A percentile compares a stretch with the other conserved stretches of the same genome.
phyloP scores from a whole-genome alignment of 2,888 invertebrate genomes.

The Drosophila kanekoi region DNA sequence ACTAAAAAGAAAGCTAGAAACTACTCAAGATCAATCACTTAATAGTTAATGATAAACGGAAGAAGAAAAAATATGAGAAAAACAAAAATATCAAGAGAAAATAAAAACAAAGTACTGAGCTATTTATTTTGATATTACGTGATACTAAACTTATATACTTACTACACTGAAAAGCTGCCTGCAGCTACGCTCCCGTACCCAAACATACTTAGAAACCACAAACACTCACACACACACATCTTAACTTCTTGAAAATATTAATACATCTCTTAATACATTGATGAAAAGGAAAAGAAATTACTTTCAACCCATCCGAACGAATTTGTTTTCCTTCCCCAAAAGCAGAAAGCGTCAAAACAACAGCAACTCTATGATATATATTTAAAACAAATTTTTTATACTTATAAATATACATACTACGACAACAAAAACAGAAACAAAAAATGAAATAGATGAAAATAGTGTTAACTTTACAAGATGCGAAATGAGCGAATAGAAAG shows the following conservation, averaged over 20 bases:
- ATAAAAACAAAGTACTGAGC: constrained; percentile 70
- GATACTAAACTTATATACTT: constrained; percentile 73
- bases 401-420: constrained; percentile 73
- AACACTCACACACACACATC: constrained; percentile 7
- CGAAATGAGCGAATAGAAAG: constrained; percentile 5
- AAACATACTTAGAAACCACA: constrained; percentile 8
- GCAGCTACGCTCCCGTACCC: constrained; percentile 53
- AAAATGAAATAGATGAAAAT: constrained; percentile 21
- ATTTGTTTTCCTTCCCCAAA: constrained; percentile 63
- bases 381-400: constrained; percentile 76
- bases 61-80: constrained; percentile 1
- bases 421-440: constrained; percentile 26
- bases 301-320: constrained; percentile 55
- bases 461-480: constrained; percentile 64
- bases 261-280: constrained; percentile 15
- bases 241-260: constrained; percentile 8
- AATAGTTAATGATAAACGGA: constrained; percentile 47
- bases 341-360: constrained; percentile 48
- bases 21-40: constrained; percentile 52
- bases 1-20: constrained; percentile 18
- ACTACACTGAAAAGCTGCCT: constrained; percentile 65
- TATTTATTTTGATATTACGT: constrained; percentile 80
- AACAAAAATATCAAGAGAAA: constrained; percentile 37
- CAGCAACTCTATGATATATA: constrained; percentile 59
- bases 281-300: constrained; percentile 15